Conservation (phyloP, 2,113 vertebrate species). For the Zonotrichia leucophrys region DNA sequence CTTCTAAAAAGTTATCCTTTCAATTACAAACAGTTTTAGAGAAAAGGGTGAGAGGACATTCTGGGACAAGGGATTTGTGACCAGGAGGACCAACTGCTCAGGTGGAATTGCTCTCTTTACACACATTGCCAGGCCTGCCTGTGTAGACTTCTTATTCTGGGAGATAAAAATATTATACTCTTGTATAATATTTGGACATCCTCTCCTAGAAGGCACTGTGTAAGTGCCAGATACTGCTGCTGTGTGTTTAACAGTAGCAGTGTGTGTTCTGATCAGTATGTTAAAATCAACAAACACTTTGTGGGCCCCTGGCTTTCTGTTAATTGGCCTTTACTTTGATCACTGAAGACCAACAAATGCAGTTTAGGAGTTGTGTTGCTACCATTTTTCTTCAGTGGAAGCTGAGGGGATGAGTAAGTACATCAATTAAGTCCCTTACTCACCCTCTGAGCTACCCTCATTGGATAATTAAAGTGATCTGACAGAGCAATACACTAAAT, state of each 20-base stretch:
- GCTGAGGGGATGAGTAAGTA: constrained; percentile 19
- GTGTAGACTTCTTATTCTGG: background rate
- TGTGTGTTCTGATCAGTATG: background rate
- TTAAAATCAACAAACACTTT: constrained; percentile 11
- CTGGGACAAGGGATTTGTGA: background rate
- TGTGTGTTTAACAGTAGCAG: background rate
- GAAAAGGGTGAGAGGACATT: background rate
- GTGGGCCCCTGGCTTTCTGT: background rate
- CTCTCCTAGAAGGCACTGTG: background rate
- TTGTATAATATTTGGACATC: background rate
- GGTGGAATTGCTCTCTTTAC: background rate
- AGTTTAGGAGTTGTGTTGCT: constrained; percentile 10
- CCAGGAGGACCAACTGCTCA: background rate
- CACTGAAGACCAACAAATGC: background rate
- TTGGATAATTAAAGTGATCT: constrained; percentile 56
- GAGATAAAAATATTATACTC: background rate
- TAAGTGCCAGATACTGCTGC: background rate
- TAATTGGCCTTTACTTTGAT: constrained; percentile 44
- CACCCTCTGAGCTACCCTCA: constrained; percentile 42
- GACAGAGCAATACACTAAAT: constrained; percentile 10
- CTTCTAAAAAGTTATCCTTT: background rate
- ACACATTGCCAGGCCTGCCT: background rate
- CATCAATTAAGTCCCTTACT: constrained; percentile 34
- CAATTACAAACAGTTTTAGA: background rate
- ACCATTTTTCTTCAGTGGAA: constrained; percentile 35